These are phyloP conservation scores for Cephus rjabovi DNA, from an alignment of 2,888 invertebrate genomes.

Conservation along the genomic window DNA sequence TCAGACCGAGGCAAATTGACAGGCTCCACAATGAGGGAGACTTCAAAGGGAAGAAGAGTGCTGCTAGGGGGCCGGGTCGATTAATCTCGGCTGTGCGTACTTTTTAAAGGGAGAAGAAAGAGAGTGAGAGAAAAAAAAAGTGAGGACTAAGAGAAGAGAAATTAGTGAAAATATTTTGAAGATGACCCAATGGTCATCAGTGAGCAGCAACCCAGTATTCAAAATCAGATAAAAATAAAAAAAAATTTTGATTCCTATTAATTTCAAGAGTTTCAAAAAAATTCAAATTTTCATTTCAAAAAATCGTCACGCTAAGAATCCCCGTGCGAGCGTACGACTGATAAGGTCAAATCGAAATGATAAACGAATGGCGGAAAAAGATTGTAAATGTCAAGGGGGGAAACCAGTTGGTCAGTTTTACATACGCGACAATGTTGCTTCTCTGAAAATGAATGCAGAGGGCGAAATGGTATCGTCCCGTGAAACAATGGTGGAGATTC, in stretches of 20 bases:
- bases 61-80: conserved; percentile 44
- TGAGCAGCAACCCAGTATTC: no score
- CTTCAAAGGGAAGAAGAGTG: conserved; percentile 46
- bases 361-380: background rate
- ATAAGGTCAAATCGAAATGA: background rate
- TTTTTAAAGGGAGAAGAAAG: conserved; percentile 31
- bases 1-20: conserved; percentile 53
- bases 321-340: background rate
- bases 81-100: conserved; percentile 49
- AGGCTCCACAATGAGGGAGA: conserved; percentile 46
- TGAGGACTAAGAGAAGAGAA: background rate
- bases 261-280: background rate
- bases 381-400: background rate
- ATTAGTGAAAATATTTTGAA: background rate
- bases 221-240: background rate
- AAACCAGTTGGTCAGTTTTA: background rate
- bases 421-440: background rate
- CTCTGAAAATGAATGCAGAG: background rate
- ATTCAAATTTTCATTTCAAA: background rate
- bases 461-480: background rate
- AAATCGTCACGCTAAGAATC: background rate
- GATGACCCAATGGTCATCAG: background rate
- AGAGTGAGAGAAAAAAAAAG: background rate
- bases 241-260: background rate
- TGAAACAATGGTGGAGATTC: conserved; percentile 1